These are phyloP conservation scores for Trematomus loennbergii DNA, from an alignment of 2,113 vertebrate species.

Conservation along the genomic window DNA sequence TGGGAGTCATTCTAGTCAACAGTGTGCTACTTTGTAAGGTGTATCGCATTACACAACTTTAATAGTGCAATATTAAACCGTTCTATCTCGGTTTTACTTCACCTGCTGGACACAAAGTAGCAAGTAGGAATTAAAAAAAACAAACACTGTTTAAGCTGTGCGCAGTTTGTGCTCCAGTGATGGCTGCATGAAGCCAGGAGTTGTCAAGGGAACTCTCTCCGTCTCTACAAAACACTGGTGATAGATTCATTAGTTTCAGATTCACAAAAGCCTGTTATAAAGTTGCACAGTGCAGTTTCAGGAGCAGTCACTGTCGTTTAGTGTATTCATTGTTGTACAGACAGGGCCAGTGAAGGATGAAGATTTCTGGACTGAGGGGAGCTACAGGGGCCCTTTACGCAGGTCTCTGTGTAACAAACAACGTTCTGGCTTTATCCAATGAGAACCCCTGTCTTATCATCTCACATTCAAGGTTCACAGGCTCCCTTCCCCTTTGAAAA, in stretches of 20 bases:
- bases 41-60: background rate
- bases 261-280: constrained; percentile 36
- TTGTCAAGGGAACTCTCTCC: constrained; percentile 47
- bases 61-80: background rate
- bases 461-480: background rate
- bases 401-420: constrained; percentile 35
- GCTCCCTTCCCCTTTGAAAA: constrained; percentile 1
- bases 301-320: constrained; percentile 77
- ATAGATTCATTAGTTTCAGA: constrained; percentile 67
- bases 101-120: background rate
- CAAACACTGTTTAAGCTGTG: background rate
- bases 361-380: constrained; percentile 61
- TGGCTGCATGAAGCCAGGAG: constrained; percentile 15
- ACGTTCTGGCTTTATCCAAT: constrained; percentile 17
- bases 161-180: constrained; percentile 29
- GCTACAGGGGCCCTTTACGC: constrained; percentile 48
- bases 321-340: constrained; percentile 60
- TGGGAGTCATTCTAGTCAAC: constrained; percentile 15
- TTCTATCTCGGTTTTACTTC: background rate
- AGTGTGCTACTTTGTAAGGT: background rate
- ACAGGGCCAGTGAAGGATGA: constrained; percentile 76
- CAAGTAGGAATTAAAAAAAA: background rate
- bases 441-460: constrained; percentile 22
- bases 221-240: constrained; percentile 48
- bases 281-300: constrained; percentile 50